Conservation (phyloP, 2,797 vertebrate species). For the Gymnodraco acuticeps region DNA sequence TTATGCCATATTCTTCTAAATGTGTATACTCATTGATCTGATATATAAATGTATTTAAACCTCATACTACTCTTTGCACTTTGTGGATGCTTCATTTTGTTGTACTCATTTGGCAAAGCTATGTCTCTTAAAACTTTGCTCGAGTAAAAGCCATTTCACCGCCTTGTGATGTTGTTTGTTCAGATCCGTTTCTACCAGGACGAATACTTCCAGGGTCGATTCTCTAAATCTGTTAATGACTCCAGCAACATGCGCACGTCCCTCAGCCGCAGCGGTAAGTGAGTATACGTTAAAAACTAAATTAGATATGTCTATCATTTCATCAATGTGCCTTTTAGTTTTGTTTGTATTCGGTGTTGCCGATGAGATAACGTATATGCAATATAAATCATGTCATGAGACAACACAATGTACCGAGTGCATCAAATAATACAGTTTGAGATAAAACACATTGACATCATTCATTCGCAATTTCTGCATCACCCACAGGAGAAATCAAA, state of each 20-base stretch:
- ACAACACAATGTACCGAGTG: not conserved
- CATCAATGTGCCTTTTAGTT: too few relatives aligned
- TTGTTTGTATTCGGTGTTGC: not conserved
- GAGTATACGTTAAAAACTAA: too few relatives aligned
- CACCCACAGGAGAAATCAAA: slow-evolving; percentile 1
- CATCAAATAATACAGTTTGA: not conserved
- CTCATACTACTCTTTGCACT: too few relatives aligned
- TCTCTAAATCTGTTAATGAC: slow-evolving; percentile 42
- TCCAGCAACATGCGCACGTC: slow-evolving; percentile 43
- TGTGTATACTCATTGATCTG: too few relatives aligned
- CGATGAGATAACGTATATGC: not conserved
- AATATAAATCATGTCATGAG: not conserved
- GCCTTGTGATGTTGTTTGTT: not conserved
- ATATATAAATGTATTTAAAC: too few relatives aligned
- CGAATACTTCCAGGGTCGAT: slow-evolving; percentile 48
- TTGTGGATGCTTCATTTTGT: too few relatives aligned
- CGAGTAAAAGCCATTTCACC: not conserved
- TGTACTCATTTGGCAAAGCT: not conserved
- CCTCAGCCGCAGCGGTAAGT: slow-evolving; percentile 41
- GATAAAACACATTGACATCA: not conserved
- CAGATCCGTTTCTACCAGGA: slow-evolving; percentile 52
- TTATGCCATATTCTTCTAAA: not conserved
- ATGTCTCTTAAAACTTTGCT: not conserved
- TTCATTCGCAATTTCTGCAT: slow-evolving; percentile 35
- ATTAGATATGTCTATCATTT: too few relatives aligned